phyloP scores from a whole-genome alignment of 2,888 invertebrate species.

The Tetragonula carbonaria region DNA sequence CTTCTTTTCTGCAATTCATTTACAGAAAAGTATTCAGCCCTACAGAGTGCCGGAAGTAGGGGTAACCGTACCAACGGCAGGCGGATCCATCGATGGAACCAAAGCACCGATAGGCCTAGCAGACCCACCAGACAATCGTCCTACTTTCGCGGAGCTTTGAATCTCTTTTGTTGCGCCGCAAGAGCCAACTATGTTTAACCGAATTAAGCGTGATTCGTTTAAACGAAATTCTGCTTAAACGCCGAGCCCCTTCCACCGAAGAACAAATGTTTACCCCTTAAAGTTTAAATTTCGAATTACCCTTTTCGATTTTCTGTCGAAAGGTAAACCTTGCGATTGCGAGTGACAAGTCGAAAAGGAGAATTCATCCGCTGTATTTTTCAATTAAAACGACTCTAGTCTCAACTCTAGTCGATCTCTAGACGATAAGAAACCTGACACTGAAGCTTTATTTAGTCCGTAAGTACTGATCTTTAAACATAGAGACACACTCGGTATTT shows the following conservation, averaged over 20 bases:
- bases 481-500: constrained; percentile 38
- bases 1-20: constrained; percentile 20
- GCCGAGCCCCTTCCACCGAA: not conserved
- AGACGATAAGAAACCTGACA: constrained; percentile 35
- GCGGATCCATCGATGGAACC: constrained; percentile 72
- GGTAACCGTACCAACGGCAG: constrained; percentile 76
- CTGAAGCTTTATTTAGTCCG: constrained; percentile 48
- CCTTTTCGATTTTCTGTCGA: not conserved
- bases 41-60: constrained; percentile 77
- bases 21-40: constrained; percentile 79
- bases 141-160: constrained; percentile 80
- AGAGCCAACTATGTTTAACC: constrained; percentile 43
- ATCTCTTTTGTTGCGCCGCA: constrained; percentile 57
- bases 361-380: not conserved
- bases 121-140: constrained; percentile 76
- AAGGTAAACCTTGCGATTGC: not conserved
- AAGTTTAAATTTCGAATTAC: not conserved
- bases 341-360: not conserved
- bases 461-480: constrained; percentile 45
- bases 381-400: not conserved
- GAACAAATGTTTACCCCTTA: not conserved
- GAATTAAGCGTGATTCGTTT: not conserved
- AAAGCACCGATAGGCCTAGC: constrained; percentile 78
- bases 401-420: constrained; percentile 16
- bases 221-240: not conserved